A percentile compares a stretch with the other conserved stretches of the same genome.
phyloP scores from a whole-genome alignment of 2,797 vertebrate species.

The Trichosurus vulpecula region DNA sequence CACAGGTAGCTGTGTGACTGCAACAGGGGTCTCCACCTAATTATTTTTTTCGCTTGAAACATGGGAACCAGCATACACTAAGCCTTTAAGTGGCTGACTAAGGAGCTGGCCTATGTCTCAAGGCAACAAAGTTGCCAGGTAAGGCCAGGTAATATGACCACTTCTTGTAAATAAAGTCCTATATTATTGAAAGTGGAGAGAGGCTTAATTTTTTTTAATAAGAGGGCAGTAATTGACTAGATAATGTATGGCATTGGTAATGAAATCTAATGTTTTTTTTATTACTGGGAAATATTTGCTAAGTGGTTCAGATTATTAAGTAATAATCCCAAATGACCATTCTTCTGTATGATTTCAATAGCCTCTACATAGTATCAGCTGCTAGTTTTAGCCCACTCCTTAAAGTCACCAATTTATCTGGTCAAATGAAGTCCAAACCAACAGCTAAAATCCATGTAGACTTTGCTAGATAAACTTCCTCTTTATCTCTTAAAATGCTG shows the following conservation, averaged over 20 bases:
- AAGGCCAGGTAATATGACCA: conserved; percentile 23
- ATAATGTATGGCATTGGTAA: conserved; percentile 7
- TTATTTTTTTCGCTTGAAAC: conserved; percentile 15
- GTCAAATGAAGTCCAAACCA: conserved; percentile 42
- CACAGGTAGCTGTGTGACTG: not conserved
- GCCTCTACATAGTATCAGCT: not conserved
- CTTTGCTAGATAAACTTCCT: conserved; percentile 7
- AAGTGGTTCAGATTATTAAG: conserved; percentile 27
- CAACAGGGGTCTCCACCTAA: not conserved
- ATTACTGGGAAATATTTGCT: not conserved
- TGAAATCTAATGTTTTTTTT: conserved; percentile 40
- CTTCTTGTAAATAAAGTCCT: conserved; percentile 30
- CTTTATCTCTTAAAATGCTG: not conserved
- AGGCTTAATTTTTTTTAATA: conserved; percentile 8
- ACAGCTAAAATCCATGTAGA: conserved; percentile 26
- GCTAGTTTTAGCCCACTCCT: not conserved
- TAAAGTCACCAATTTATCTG: conserved; percentile 19
- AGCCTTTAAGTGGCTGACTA: not conserved
- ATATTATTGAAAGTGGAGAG: conserved; percentile 2
- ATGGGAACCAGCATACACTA: conserved; percentile 3
- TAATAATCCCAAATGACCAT: not conserved
- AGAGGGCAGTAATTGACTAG: conserved; percentile 18
- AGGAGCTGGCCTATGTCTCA: conserved; percentile 8
- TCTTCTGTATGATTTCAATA: conserved; percentile 17
- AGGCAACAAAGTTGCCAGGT: not conserved